Conservation (phyloP, 2,113 vertebrate genomes). For the Neofelis nebulosa region DNA sequence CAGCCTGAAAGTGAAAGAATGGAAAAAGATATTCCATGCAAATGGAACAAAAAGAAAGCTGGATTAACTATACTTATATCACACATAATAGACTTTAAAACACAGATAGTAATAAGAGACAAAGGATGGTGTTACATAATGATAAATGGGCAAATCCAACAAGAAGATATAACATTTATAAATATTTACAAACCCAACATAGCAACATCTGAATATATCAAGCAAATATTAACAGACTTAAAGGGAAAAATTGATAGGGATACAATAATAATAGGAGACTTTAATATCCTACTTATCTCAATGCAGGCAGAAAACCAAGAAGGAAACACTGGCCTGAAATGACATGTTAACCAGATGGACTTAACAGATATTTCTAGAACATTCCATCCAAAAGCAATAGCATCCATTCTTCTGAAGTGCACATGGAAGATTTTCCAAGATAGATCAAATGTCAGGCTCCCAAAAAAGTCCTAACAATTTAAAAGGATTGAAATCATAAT, state of each 20-base stretch:
- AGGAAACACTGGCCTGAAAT: background rate
- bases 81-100: background rate
- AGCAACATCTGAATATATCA: background rate
- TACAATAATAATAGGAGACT: background rate
- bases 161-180: background rate
- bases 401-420: background rate
- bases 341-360: background rate
- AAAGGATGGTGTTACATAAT: background rate
- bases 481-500: background rate
- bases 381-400: background rate
- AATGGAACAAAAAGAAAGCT: background rate
- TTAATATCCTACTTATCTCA: background rate
- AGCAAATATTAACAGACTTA: background rate
- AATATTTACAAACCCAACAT: background rate
- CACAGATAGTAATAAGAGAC: background rate
- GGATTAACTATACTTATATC: background rate
- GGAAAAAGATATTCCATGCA: background rate
- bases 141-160: background rate
- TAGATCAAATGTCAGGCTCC: background rate
- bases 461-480: background rate
- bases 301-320: background rate
- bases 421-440: background rate
- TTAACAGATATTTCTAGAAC: background rate
- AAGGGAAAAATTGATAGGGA: background rate
- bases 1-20: background rate